Evolutionary conservation across 2,888 invertebrate species (phyloP).

Genomic region (Orchesellides sinensis): DNA sequence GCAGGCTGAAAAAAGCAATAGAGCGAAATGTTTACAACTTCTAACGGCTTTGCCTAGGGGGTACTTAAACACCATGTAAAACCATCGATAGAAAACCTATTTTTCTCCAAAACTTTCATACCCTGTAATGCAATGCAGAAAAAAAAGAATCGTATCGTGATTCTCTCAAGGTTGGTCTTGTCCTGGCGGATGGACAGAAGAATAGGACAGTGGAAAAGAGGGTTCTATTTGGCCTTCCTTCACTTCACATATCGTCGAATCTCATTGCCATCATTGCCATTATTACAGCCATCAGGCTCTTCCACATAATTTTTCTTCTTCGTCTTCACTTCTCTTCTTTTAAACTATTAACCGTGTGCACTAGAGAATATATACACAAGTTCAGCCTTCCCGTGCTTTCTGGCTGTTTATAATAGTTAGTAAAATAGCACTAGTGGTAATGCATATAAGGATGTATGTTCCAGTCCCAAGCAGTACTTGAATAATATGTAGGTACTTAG

Average conservation of each 20-base stretch:
- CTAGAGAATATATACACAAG: neutral
- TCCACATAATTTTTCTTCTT: constrained; percentile 31
- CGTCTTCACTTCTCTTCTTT: constrained; percentile 1
- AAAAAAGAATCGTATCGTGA: constrained; percentile 24
- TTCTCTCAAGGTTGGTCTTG: constrained; percentile 52
- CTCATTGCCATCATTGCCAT: constrained; percentile 54
- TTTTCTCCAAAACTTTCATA: constrained; percentile 46
- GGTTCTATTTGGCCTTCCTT: constrained; percentile 61
- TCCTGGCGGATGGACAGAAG: constrained; percentile 36
- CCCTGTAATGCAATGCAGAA: neutral
- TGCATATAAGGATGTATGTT: no score
- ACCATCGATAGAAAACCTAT: constrained; percentile 44
- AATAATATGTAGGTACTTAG: neutral
- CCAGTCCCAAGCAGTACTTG: neutral
- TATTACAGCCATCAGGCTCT: constrained; percentile 52
- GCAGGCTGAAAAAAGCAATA: constrained; percentile 64
- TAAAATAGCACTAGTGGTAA: neutral
- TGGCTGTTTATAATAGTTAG: neutral
- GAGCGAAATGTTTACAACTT: constrained; percentile 65
- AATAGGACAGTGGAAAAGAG: constrained; percentile 40
- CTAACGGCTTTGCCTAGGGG: constrained; percentile 65
- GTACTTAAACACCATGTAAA: constrained; percentile 65
- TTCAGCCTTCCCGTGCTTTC: no score
- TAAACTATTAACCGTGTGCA: neutral
- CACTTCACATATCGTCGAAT: constrained; percentile 54